Evolutionary conservation across 2,113 vertebrate species (phyloP).

Genomic region (Micronycteris hirsuta): DNA sequence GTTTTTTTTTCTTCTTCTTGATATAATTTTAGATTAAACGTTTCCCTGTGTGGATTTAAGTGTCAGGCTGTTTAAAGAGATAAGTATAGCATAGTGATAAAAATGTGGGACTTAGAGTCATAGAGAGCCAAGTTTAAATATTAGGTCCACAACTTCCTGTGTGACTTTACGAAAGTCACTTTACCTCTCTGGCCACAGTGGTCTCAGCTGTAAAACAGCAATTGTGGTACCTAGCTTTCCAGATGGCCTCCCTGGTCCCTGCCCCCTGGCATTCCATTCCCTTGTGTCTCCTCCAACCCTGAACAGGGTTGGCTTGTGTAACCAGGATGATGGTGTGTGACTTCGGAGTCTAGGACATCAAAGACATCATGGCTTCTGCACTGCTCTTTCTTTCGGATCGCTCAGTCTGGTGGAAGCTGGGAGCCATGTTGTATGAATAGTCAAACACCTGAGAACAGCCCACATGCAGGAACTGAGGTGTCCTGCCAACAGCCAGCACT

Average conservation of each 20-base stretch:
- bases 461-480: neutral
- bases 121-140: neutral
- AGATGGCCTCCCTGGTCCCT: neutral
- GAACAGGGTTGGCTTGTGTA: neutral
- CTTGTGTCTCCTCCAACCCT: neutral
- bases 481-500: neutral
- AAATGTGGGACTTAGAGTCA: neutral
- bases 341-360: neutral
- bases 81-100: neutral
- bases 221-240: neutral
- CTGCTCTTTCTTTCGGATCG: neutral
- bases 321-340: neutral
- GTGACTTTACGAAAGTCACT: neutral
- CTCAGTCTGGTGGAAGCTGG: neutral
- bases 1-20: neutral
- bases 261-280: neutral
- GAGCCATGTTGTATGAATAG: neutral
- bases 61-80: slow-evolving; percentile 35
- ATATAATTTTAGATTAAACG: slow-evolving; percentile 53
- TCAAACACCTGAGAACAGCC: neutral
- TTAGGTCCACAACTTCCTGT: neutral
- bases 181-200: neutral
- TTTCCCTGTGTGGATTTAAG: slow-evolving; percentile 37
- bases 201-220: neutral
- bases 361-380: neutral